These are phyloP conservation scores for Harpalus rubripes DNA, from an alignment of 2,888 invertebrate species.

Conservation along the genomic window DNA sequence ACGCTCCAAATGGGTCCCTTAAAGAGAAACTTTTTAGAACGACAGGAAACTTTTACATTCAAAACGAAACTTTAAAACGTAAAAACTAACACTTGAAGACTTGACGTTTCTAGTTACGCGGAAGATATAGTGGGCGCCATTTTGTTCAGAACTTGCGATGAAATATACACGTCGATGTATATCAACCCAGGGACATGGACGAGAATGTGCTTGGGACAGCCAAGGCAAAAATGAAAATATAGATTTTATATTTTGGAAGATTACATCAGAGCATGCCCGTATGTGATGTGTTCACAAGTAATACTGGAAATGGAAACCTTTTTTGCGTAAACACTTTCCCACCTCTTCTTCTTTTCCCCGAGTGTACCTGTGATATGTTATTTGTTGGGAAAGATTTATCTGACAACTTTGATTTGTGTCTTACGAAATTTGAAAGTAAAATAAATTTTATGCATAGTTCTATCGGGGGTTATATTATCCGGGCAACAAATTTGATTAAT, in stretches of 20 bases:
- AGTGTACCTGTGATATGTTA: conserved; percentile 44
- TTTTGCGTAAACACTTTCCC: conserved; percentile 6
- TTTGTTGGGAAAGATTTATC: conserved; percentile 40
- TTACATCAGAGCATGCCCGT: conserved; percentile 31
- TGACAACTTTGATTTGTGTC: conserved; percentile 45
- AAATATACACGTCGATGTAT: conserved; percentile 51
- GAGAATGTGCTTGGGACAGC: not conserved
- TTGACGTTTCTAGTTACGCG: conserved; percentile 48
- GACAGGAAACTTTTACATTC: conserved; percentile 55
- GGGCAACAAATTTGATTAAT: conserved; percentile 29
- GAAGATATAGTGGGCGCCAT: conserved; percentile 53
- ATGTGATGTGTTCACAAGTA: conserved; percentile 49
- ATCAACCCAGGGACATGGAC: conserved; percentile 14
- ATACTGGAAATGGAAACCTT: conserved; percentile 8
- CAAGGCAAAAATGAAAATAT: conserved; percentile 10
- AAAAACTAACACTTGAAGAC: conserved; percentile 53
- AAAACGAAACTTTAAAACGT: conserved; percentile 53
- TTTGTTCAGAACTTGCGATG: conserved; percentile 44
- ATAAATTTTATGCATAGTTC: conserved; percentile 35
- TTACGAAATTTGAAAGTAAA: conserved; percentile 33
- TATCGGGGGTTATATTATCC: conserved; percentile 16
- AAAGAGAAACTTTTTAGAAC: conserved; percentile 46
- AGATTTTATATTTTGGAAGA: conserved; percentile 35
- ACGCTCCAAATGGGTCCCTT: conserved; percentile 44
- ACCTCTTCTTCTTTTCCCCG: conserved; percentile 1